Evolutionary conservation across 2,113 vertebrate genomes (phyloP).

Genomic region (Martes martes): DNA sequence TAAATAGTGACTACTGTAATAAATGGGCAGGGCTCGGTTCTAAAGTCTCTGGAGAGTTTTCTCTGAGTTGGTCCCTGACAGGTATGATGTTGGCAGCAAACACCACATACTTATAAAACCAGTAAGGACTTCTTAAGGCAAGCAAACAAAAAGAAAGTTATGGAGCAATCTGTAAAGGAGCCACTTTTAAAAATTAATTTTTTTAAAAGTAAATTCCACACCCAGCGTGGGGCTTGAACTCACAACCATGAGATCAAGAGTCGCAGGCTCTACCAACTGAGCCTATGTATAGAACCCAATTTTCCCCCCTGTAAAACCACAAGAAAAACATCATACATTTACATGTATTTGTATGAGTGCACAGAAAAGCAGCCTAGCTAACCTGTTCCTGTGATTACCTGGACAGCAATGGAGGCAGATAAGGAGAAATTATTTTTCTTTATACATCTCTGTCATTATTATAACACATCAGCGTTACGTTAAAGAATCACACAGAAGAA

Average conservation of each 20-base stretch:
- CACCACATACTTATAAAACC: not conserved
- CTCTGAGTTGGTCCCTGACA: not conserved
- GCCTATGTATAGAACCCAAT: not conserved
- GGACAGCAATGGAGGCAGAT: not conserved
- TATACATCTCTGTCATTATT: not conserved
- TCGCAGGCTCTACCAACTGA: not conserved
- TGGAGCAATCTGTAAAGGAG: not conserved
- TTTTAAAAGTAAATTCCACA: not conserved
- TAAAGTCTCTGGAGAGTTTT: not conserved
- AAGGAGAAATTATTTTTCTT: not conserved
- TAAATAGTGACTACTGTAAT: not conserved
- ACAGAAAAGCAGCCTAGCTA: not conserved
- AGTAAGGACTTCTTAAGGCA: not conserved
- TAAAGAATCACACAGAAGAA: not conserved
- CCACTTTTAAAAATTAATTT: not conserved
- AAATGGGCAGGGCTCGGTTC: not conserved
- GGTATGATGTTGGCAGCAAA: not conserved
- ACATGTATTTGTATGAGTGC: not conserved
- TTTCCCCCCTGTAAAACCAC: not conserved
- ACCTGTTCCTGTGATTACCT: not conserved
- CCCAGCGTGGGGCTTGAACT: not conserved
- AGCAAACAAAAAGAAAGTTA: not conserved
- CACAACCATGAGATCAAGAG: not conserved
- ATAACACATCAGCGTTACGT: not conserved
- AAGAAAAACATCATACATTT: not conserved